These are phyloP conservation scores for Scalopus aquaticus DNA, from an alignment of 2,113 vertebrate species.

Conservation along the genomic window DNA sequence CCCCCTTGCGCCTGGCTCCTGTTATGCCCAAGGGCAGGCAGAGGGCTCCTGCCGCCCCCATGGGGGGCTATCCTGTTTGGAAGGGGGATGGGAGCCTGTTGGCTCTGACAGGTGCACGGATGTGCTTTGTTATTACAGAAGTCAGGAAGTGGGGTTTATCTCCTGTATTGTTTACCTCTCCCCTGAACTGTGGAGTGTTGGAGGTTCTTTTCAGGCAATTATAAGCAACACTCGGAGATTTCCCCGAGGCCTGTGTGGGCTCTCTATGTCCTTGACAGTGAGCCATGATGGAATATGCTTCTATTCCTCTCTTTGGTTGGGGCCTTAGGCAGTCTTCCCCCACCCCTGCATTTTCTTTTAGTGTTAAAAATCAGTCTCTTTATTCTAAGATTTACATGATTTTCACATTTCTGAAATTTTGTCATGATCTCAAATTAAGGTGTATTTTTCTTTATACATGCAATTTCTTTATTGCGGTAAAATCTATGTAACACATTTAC, in stretches of 20 bases:
- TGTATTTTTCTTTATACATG: neutral
- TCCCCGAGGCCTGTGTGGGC: neutral
- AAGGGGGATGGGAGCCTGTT: neutral
- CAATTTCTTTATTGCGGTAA: neutral
- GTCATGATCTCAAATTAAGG: slow-evolving; percentile 4
- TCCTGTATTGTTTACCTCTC: neutral
- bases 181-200: neutral
- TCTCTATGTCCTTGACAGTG: neutral
- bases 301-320: neutral
- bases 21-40: neutral
- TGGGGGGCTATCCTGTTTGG: neutral
- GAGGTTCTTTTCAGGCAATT: neutral
- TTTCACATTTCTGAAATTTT: neutral
- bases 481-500: neutral
- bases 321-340: neutral
- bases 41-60: neutral
- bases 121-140: neutral
- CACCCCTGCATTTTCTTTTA: no score
- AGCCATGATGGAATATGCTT: neutral
- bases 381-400: neutral
- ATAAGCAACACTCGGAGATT: neutral
- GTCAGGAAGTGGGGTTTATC: neutral
- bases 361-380: neutral
- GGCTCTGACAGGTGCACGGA: neutral
- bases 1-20: neutral